Base-by-base conservation (phyloP, 1,140 invertebrate genomes). In the Drosophila baimaii region DNA sequence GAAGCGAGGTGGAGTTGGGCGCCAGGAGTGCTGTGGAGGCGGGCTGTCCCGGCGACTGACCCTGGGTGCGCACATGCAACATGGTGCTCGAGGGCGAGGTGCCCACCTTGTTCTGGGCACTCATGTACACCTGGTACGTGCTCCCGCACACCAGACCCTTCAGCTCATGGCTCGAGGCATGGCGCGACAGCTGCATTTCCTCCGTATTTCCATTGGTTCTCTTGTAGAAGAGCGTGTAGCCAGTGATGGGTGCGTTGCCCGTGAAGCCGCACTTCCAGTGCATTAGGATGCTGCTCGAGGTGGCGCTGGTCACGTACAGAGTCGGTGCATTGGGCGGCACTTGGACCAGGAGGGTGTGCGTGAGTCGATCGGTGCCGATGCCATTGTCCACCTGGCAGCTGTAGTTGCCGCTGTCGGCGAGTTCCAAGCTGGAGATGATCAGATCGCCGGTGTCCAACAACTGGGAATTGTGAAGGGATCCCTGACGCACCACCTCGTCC, bases 321-420 rank as follows among this genome's bases (percentile, higher is more conserved):
- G 94, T 92, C 0, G 95, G 95, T 3, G 95, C 93, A 31, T 92
- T 92, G 0, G 95, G 95, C 6, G 95, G 95, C 29, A 96, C 95
- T 92, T 95, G 95, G 0, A 95, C 94, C 8, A 93, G 92, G 3
- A 95, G 89, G n/a, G 93, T 92, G 69, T 94, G 95, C 3, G 94
- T 93, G 3, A 95, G 89, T 62, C 94, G 92, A 80, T 95, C 95
- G n/a, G 93, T 94, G 5, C 96, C 95, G 43, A 96, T 93, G 8
- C 94, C 93, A 77, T 97, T 97, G 69, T 95, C 94, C 10, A 96
- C 96, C 43, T 94, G 94, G 72, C 96, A 97, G 3, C 95, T 95
- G 77, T 96, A 96, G 91, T 96, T 96, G 8, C 95, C 95, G 9
- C 94, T 93, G 85, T 97, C 96, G 3, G 93, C 91, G 62, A 94